Evolutionary conservation across 2,888 invertebrate genomes (phyloP).

Genomic region (Caradrina clavipalpis): DNA sequence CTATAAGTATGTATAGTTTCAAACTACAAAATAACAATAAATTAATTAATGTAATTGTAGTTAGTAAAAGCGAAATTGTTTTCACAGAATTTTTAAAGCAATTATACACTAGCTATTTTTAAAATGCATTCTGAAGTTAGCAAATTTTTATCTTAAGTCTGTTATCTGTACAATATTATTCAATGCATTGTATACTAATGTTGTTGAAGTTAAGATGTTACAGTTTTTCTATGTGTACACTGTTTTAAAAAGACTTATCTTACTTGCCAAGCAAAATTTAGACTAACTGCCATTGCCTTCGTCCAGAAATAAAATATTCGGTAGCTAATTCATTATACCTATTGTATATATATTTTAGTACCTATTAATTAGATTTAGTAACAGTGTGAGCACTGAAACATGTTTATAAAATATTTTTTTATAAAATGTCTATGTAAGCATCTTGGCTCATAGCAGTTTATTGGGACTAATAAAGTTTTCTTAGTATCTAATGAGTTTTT

Average conservation of each 20-base stretch:
- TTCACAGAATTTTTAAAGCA: constrained; percentile 22
- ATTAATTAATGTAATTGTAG: constrained; percentile 2
- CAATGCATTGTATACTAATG: constrained; percentile 39
- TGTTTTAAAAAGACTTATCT: constrained; percentile 67
- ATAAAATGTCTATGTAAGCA: constrained; percentile 70
- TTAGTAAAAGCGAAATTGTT: constrained; percentile 37
- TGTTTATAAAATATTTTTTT: constrained; percentile 71
- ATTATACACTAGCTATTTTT: constrained; percentile 17
- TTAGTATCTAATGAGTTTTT: constrained; percentile 33
- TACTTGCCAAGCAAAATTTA: constrained; percentile 78
- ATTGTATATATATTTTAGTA: constrained; percentile 60
- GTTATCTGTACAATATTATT: constrained; percentile 31
- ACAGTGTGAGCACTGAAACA: constrained; percentile 49
- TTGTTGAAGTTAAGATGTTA: constrained; percentile 33
- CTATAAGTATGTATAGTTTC: constrained; percentile 31
- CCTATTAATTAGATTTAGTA: constrained; percentile 44
- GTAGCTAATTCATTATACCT: constrained; percentile 50
- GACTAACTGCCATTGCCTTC: constrained; percentile 69
- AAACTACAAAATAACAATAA: not conserved
- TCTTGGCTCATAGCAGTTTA: constrained; percentile 67
- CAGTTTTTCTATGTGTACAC: constrained; percentile 51
- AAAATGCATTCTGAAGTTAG: not conserved
- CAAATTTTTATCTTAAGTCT: constrained; percentile 8
- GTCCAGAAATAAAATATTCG: constrained; percentile 67
- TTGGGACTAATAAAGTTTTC: constrained; percentile 75